A percentile compares a stretch with the other conserved stretches of the same genome.
These are phyloP conservation scores for Catostomus latipinnis DNA, from an alignment of 2,797 vertebrate genomes.

Conservation along the genomic window DNA sequence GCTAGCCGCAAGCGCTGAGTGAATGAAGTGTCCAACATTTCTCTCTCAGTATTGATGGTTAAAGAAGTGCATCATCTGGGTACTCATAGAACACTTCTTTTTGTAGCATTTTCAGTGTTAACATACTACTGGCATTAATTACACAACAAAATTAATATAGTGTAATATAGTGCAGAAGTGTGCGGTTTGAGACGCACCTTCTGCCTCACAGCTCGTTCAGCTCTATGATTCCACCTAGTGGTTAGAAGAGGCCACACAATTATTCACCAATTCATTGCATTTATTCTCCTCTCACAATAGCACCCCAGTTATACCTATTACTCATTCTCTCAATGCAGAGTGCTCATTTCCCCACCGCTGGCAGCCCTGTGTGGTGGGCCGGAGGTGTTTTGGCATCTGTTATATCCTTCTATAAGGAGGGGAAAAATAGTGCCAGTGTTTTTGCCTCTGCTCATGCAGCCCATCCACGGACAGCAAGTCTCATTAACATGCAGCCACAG, in stretches of 20 bases:
- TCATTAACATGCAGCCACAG: constrained; percentile 80
- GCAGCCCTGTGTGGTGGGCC: constrained; percentile 64
- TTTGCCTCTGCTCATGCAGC: constrained; percentile 77
- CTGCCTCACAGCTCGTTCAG: constrained; percentile 22
- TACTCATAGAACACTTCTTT: no score
- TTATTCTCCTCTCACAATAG: constrained; percentile 43
- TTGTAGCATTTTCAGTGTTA: no score
- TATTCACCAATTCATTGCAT: constrained; percentile 27
- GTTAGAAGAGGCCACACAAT: constrained; percentile 4
- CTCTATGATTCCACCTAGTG: constrained; percentile 74
- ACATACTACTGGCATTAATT: no score
- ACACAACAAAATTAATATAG: no score
- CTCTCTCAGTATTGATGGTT: no score
- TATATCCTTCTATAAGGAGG: constrained; percentile 77
- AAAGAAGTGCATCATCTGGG: no score
- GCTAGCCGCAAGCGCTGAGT: no score
- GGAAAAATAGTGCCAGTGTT: constrained; percentile 76
- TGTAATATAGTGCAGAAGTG: no score
- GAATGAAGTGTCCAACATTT: no score
- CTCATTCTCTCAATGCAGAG: constrained; percentile 71
- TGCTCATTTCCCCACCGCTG: constrained; percentile 72
- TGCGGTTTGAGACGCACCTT: no score
- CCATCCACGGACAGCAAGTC: constrained; percentile 76
- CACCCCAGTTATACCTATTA: constrained; percentile 67
- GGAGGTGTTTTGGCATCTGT: constrained; percentile 63